These are phyloP conservation scores for Natrix natrix DNA, from an alignment of 2,797 vertebrate species.

Conservation along the genomic window DNA sequence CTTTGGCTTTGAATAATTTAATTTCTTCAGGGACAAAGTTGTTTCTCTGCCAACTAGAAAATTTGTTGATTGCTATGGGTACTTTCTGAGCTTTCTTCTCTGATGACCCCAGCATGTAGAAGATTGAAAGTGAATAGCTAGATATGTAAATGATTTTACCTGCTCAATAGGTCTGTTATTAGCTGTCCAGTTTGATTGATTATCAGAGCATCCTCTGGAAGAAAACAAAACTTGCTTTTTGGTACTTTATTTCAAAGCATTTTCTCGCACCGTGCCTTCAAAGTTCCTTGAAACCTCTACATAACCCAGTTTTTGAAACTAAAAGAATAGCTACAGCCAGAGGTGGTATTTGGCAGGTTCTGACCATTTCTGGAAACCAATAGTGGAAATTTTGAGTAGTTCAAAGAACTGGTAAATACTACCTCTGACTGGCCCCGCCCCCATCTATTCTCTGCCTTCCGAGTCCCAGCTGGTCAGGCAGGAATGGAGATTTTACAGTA, in stretches of 20 bases:
- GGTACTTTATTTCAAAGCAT: not conserved
- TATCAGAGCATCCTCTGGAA: not conserved
- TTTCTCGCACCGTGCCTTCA: not conserved
- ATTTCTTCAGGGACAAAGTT: not conserved
- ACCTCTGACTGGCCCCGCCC: no score
- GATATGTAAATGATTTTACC: not conserved
- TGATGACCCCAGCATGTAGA: not conserved
- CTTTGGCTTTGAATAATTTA: not conserved
- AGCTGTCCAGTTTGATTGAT: not conserved
- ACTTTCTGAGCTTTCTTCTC: not conserved
- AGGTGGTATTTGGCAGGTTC: no score
- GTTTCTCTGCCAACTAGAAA: not conserved
- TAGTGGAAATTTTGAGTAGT: no score
- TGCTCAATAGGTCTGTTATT: not conserved
- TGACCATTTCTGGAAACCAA: no score
- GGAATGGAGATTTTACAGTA: no score
- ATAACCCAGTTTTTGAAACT: not conserved
- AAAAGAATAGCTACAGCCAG: not conserved
- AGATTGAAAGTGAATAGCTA: not conserved
- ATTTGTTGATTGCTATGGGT: not conserved
- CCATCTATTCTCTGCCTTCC: no score
- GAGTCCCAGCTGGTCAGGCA: no score
- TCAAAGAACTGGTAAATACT: no score
- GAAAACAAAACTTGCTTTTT: not conserved
- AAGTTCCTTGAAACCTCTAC: not conserved